Evolutionary conservation across 2,888 invertebrate genomes (phyloP).

Genomic region (Oegoconia quadripuncta): DNA sequence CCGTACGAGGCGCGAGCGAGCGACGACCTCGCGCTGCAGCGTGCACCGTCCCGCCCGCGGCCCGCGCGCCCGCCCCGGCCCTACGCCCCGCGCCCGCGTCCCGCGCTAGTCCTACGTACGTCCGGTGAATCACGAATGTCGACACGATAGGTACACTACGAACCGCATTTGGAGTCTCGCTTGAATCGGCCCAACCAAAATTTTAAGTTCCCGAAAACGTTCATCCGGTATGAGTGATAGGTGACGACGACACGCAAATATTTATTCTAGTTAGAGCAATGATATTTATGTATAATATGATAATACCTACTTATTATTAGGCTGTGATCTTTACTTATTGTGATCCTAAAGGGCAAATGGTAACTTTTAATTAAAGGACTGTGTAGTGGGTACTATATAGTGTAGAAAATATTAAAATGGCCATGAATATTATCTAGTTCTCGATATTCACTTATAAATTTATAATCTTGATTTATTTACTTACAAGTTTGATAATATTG

Average conservation of each 20-base stretch:
- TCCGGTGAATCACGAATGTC: conserved; percentile 63
- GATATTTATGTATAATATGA: not conserved
- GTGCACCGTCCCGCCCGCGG: conserved; percentile 61
- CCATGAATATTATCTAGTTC: too few relatives aligned
- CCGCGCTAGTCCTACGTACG: too few relatives aligned
- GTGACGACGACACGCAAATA: conserved; percentile 8
- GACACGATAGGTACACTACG: conserved; percentile 32
- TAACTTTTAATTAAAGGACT: too few relatives aligned
- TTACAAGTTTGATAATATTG: too few relatives aligned
- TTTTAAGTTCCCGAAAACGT: conserved; percentile 30
- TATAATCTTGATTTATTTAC: too few relatives aligned
- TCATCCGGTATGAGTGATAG: conserved; percentile 31
- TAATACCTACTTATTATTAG: not conserved
- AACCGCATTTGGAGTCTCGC: conserved; percentile 28
- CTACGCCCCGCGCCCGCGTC: conserved; percentile 39
- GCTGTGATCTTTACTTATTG: too few relatives aligned
- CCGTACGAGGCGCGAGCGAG: conserved; percentile 60
- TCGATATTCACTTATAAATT: too few relatives aligned
- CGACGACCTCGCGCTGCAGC: conserved; percentile 77
- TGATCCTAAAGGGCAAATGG: too few relatives aligned
- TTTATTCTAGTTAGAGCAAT: too few relatives aligned
- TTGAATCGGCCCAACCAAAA: conserved; percentile 26
- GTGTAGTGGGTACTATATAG: too few relatives aligned
- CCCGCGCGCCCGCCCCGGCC: conserved; percentile 27
- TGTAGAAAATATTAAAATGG: too few relatives aligned